These are phyloP conservation scores for Bathynomus jamesi DNA, from an alignment of 1,140 invertebrate species.

Conservation along the genomic window DNA sequence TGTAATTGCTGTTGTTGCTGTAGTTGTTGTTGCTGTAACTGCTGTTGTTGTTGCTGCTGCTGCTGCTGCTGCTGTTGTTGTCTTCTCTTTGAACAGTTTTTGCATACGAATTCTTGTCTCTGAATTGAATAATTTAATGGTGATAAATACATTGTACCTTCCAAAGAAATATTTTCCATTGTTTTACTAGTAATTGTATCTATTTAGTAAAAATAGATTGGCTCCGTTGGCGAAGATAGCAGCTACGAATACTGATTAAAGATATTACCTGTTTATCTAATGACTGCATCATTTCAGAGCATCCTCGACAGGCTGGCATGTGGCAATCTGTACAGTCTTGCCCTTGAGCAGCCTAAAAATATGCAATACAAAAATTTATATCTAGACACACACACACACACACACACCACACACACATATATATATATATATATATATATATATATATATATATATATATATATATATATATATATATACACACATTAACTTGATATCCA, in stretches of 20 bases:
- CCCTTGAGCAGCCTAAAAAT: conserved; percentile 3
- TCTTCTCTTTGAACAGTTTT: conserved; percentile 14
- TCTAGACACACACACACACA: too few relatives aligned
- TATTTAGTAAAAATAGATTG: too few relatives aligned
- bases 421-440: conserved; percentile 9
- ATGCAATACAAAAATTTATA: too few relatives aligned
- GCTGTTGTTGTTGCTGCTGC: conserved; percentile 22
- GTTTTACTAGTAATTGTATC: too few relatives aligned
- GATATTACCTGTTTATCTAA: conserved; percentile 7
- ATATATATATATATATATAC: conserved; percentile 16
- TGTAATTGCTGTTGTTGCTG: conserved; percentile 9
- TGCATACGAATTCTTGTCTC: conserved; percentile 11
- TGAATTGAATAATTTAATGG: background rate
- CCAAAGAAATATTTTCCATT: too few relatives aligned
- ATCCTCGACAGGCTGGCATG: background rate
- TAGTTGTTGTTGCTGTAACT: conserved; percentile 18
- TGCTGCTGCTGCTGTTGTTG: background rate
- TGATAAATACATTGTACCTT: too few relatives aligned
- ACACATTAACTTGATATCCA: background rate
- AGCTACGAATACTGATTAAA: too few relatives aligned
- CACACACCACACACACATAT: background rate
- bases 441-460: conserved; percentile 14
- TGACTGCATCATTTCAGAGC: conserved; percentile 11
- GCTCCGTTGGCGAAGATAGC: too few relatives aligned
- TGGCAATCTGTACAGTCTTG: conserved; percentile 13